Evolutionary conservation across 2,113 vertebrate genomes (phyloP).

Genomic region (Leptosomus discolor): DNA sequence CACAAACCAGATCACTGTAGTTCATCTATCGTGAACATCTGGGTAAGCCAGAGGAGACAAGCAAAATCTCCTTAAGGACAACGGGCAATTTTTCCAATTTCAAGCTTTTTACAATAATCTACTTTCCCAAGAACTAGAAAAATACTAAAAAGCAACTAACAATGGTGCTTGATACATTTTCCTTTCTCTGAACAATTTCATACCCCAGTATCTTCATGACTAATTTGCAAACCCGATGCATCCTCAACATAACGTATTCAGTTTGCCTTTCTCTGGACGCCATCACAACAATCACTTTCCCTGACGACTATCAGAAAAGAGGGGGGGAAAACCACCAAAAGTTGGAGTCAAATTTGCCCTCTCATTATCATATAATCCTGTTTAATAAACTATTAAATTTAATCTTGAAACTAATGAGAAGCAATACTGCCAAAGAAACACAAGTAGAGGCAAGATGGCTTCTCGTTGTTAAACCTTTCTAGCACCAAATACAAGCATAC

Average conservation of each 20-base stretch:
- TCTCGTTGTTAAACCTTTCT: neutral
- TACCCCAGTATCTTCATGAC: neutral
- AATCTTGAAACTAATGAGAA: neutral
- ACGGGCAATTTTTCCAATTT: neutral
- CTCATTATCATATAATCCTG: neutral
- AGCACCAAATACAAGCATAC: neutral
- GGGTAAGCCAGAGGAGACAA: neutral
- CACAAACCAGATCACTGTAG: neutral
- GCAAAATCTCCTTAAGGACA: neutral
- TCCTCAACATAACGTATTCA: rapidly evolving
- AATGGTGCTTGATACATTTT: neutral
- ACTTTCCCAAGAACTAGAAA: neutral
- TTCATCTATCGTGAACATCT: neutral
- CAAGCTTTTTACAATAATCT: neutral
- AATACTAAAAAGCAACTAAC: neutral
- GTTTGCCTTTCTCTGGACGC: neutral
- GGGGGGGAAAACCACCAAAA: neutral
- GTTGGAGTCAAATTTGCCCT: neutral
- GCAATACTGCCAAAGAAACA: neutral
- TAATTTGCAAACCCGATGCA: neutral
- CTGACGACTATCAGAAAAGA: neutral
- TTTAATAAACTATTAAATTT: neutral
- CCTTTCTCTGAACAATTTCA: neutral
- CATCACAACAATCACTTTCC: neutral
- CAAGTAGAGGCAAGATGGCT: neutral